Evolutionary conservation across 2,113 vertebrate genomes (phyloP), one percentile per base, ranked within the genome.

Genomic region (Shinisaurus crocodilurus): DNA sequence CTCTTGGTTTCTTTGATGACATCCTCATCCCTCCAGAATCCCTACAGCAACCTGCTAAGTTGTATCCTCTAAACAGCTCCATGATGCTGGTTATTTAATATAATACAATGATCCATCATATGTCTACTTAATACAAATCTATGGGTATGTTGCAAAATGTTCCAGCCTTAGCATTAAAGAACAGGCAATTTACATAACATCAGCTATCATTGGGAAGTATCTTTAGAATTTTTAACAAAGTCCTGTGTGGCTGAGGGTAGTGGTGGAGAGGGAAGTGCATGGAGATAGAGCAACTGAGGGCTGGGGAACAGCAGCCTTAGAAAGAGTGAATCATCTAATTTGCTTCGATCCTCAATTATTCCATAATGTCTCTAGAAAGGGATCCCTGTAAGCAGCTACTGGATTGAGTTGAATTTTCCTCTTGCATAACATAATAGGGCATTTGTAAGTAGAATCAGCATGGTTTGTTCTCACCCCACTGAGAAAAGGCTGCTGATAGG

Each of bases 11-110:
- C 96, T 99, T 98, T 18, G 89, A 90, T 25, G 98, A 99, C 95
- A 98, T 98, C 69, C 94, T 98, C 84, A 99, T 99, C 69, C 98
- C 98, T 2, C 98, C 98, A 0, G 98, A 98, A 96, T 98, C 98
- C 0, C 96, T 98, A 86, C 98, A 99, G 86, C 98, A 99, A 92
- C 98, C 98, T 2, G 98, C 98, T 57, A 99, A 98, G 91, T 98
- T 99, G 98, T 98, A 98, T 98, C 98, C 98, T 90, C n/a, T 65
- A 45, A 70, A 72, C 1, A 72, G 16, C 8, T 86, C 48, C 23
- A 27, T 7, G 10, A 2, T 48, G 43, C 16, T 43, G 40, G 29
- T 34, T 76, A 7, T 45, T 50, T 23, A 82, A 82, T 77, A 37
- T 84, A 18, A 40, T 32, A 40, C 40, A 1, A 12, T 76, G 54